Conservation (phyloP, 35 echinoderm and acorn worm species). For the Patiria miniata region DNA sequence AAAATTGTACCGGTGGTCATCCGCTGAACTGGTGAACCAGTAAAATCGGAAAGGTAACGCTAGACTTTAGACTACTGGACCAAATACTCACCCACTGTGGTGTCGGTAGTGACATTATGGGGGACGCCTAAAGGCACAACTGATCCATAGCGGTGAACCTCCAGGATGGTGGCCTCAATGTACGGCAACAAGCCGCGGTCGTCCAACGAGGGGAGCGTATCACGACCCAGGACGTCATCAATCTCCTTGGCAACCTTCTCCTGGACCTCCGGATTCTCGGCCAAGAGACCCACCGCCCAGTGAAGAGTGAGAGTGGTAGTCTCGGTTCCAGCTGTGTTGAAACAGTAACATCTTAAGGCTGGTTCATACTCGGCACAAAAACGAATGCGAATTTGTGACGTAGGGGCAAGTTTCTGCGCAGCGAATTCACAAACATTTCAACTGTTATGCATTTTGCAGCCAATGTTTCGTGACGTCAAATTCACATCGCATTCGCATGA, state of each 20-base stretch:
- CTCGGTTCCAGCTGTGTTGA: constrained; percentile 40
- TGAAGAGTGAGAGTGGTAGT: constrained; percentile 38
- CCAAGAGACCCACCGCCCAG: constrained; percentile 50
- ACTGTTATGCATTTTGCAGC: too few species aligned
- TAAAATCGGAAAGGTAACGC: too few species aligned
- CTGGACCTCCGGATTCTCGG: constrained; percentile 64
- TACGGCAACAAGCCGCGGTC: constrained; percentile 54
- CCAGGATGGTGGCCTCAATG: constrained; percentile 39
- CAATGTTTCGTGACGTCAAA: too few species aligned
- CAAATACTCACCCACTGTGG: constrained; percentile 10
- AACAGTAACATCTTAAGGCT: not conserved
- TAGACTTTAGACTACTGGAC: not conserved
- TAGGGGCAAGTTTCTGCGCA: too few species aligned
- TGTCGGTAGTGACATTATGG: not conserved
- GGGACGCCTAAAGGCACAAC: constrained; percentile 2
- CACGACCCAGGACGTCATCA: constrained; percentile 54
- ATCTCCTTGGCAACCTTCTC: constrained; percentile 51
- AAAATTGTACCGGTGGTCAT: too few species aligned
- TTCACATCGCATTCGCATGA: too few species aligned
- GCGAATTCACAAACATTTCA: too few species aligned
- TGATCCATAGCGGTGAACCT: constrained; percentile 47
- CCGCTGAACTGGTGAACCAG: too few species aligned
- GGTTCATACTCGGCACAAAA: too few species aligned
- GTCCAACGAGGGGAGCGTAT: constrained; percentile 45
- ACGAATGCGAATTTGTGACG: too few species aligned